Percentiles rank a stretch among this genome's conserved stretches.
These are phyloP conservation scores for Calyptomena viridis DNA, from an alignment of 2,113 vertebrate genomes.

Conservation along the genomic window DNA sequence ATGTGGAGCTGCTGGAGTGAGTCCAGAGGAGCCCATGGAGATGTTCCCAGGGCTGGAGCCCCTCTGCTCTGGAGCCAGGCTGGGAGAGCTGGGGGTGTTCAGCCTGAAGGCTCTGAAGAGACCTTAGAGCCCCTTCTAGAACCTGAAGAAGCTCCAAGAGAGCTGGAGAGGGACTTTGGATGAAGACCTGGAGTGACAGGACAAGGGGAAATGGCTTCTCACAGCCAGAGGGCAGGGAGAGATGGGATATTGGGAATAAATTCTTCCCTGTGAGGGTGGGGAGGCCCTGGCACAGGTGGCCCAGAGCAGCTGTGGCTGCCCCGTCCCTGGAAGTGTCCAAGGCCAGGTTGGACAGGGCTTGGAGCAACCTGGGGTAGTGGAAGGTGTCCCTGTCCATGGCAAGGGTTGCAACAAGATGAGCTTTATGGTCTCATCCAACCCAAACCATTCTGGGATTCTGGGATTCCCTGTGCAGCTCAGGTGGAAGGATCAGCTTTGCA, in stretches of 20 bases:
- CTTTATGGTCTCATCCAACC: not conserved
- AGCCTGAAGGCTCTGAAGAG: not conserved
- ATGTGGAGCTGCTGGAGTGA: not conserved
- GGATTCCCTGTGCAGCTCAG: not conserved
- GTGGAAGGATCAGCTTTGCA: not conserved
- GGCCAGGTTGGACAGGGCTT: not conserved
- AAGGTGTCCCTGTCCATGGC: not conserved
- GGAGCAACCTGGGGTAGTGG: rapidly evolving
- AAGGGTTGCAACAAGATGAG: not conserved
- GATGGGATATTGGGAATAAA: not conserved
- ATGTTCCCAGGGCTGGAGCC: rapidly evolving
- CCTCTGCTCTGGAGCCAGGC: not conserved
- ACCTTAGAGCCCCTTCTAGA: not conserved
- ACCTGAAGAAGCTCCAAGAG: not conserved
- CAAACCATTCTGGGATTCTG: not conserved
- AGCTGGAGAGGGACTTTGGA: not conserved
- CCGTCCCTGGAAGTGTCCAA: not conserved
- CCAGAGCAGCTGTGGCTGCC: not conserved
- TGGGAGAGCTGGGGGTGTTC: not conserved
- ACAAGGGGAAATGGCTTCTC: not conserved
- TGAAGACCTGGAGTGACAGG: not conserved
- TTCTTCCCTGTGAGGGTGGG: rapidly evolving
- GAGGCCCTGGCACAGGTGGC: not conserved
- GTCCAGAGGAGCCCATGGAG: not conserved
- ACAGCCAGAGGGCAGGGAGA: not conserved